These are phyloP conservation scores for Alligator sinensis DNA, from an alignment of 2,113 vertebrate species.

Conservation along the genomic window DNA sequence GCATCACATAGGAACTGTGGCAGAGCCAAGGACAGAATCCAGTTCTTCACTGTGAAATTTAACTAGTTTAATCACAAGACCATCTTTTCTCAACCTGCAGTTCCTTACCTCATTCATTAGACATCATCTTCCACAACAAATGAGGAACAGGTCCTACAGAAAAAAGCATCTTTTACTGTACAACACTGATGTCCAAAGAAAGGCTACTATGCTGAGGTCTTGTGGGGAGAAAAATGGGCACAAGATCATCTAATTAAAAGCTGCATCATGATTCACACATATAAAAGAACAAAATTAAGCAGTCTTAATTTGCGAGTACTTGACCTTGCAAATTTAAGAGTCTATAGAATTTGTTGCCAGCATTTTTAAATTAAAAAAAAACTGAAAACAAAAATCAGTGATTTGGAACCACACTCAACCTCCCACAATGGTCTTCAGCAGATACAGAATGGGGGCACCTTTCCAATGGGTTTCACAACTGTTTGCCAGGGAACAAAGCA, in stretches of 20 bases:
- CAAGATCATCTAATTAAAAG: too few species aligned
- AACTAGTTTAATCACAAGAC: neutral
- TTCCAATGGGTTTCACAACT: neutral
- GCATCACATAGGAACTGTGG: neutral
- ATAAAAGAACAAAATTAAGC: too few species aligned
- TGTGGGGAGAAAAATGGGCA: too few species aligned
- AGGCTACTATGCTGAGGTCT: too few species aligned
- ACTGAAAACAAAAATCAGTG: neutral
- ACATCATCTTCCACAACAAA: too few species aligned
- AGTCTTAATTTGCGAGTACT: neutral
- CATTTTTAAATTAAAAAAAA: neutral
- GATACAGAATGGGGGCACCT: neutral
- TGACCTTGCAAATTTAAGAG: too few species aligned
- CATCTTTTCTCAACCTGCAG: neutral
- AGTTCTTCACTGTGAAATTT: neutral
- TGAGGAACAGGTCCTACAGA: too few species aligned
- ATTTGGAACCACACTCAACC: neutral
- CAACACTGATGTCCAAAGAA: too few species aligned
- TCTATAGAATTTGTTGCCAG: neutral
- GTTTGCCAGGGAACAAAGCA: neutral
- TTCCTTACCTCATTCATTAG: neutral
- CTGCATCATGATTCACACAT: too few species aligned
- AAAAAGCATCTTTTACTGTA: too few species aligned
- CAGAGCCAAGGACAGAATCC: neutral
- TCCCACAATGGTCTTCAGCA: neutral